Percentiles rank a stretch among this genome's conserved stretches.
Evolutionary conservation across 2,113 vertebrate genomes (phyloP).

Genomic region (Donacobius atricapilla): DNA sequence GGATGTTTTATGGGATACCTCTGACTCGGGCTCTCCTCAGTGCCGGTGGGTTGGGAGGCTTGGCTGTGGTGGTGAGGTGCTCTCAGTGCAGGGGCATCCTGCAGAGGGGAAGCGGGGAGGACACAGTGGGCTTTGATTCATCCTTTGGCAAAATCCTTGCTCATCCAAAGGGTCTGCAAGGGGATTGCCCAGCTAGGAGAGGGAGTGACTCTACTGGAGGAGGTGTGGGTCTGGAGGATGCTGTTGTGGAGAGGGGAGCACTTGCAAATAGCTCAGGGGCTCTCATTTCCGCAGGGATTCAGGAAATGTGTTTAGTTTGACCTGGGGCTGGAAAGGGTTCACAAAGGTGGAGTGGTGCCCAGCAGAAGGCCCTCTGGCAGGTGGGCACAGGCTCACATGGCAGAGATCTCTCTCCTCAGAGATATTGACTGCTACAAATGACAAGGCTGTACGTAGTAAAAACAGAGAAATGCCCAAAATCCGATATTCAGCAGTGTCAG

Average conservation of each 20-base stretch:
- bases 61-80: neutral
- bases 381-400: neutral
- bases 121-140: neutral
- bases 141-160: neutral
- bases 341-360: neutral
- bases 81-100: neutral
- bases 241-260: neutral
- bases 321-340: neutral
- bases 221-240: rapidly evolving
- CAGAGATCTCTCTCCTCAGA: neutral
- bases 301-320: neutral
- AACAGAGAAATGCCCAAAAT: neutral
- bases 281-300: neutral
- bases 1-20: neutral
- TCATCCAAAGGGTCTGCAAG: neutral
- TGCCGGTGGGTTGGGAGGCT: neutral
- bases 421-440: neutral
- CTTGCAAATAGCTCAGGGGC: neutral
- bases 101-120: neutral
- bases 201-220: rapidly evolving
- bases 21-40: rapidly evolving
- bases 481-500: neutral
- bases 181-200: neutral
- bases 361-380: neutral
- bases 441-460: neutral